These are phyloP conservation scores for Phrynosoma platyrhinos DNA, from an alignment of 2,113 vertebrate species.

Conservation along the genomic window DNA sequence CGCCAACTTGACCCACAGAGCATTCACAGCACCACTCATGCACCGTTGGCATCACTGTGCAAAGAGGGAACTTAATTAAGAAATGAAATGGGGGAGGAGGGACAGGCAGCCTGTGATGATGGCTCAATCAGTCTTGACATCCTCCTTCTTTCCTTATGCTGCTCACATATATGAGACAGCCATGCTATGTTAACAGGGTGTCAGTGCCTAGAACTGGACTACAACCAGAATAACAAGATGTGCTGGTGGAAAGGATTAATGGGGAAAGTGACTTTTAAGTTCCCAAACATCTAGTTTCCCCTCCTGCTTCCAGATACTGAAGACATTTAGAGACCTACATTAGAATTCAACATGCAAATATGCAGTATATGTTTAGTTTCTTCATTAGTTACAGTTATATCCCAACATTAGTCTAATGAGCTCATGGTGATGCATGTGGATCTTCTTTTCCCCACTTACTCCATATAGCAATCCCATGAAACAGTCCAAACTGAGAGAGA, in stretches of 20 bases:
- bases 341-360: not conserved
- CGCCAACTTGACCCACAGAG: constrained; percentile 71
- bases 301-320: not conserved
- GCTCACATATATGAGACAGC: constrained; percentile 31
- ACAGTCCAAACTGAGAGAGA: not conserved
- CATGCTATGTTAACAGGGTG: constrained; percentile 6
- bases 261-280: not conserved
- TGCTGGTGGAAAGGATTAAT: not conserved
- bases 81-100: not conserved
- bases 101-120: constrained; percentile 18
- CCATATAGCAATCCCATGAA: not conserved
- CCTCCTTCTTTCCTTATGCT: not conserved
- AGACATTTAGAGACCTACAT: not conserved
- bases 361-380: not conserved
- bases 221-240: not conserved
- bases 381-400: not conserved
- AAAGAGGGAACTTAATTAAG: constrained; percentile 45
- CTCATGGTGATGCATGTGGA: too few relatives aligned
- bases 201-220: not conserved
- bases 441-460: not conserved
- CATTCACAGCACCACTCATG: constrained; percentile 38
- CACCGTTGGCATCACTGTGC: not conserved
- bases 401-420: not conserved
- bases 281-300: not conserved
- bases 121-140: constrained; percentile 29